These are phyloP conservation scores for Vidua macroura DNA, from an alignment of 2,113 vertebrate genomes.

Conservation along the genomic window DNA sequence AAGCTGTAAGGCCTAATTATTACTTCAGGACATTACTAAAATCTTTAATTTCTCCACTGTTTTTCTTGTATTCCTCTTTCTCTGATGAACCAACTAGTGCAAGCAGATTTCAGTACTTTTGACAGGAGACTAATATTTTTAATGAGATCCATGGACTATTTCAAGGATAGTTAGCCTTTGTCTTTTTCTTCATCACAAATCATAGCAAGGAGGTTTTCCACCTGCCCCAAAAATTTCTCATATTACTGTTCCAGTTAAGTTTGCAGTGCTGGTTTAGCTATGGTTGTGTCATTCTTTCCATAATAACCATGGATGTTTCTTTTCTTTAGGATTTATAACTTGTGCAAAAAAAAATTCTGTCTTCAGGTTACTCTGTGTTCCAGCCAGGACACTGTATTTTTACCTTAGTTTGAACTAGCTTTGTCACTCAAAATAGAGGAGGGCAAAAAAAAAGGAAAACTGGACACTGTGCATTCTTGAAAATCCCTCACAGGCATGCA, in stretches of 20 bases:
- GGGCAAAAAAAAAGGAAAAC: background rate
- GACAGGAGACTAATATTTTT: background rate
- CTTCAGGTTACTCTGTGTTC: background rate
- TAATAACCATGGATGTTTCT: background rate
- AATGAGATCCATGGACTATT: background rate
- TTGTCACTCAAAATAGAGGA: background rate
- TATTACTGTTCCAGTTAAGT: background rate
- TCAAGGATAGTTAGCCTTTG: background rate
- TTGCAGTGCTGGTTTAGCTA: background rate
- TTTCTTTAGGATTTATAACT: background rate
- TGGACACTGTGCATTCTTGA: background rate
- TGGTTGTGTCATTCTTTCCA: background rate
- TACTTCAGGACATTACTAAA: background rate
- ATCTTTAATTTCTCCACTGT: background rate
- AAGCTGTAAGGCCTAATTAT: background rate
- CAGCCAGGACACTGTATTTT: background rate
- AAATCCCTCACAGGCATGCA: background rate
- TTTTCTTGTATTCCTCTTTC: background rate
- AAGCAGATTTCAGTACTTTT: background rate
- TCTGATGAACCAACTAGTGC: background rate
- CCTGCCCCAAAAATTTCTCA: background rate
- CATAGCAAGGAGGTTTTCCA: background rate
- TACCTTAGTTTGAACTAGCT: background rate
- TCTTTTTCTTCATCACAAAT: background rate
- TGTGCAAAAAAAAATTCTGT: background rate